These are phyloP conservation scores for Rhaphigaster nebulosa DNA, from an alignment of 2,888 invertebrate genomes.

Conservation along the genomic window DNA sequence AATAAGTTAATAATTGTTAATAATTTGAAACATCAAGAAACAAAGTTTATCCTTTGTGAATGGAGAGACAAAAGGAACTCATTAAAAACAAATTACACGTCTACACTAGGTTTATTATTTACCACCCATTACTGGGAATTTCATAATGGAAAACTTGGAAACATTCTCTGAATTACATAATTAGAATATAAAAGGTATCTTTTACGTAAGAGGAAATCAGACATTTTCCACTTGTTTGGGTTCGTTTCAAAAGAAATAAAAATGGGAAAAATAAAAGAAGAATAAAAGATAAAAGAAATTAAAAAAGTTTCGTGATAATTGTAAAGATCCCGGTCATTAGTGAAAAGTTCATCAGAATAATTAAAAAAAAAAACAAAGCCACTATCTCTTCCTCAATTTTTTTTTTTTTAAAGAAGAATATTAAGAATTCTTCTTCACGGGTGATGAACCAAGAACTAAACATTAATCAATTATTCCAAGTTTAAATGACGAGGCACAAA, in stretches of 20 bases:
- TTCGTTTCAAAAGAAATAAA: not conserved
- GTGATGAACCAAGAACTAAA: too few relatives aligned
- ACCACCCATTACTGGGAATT: not conserved
- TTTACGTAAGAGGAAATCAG: not conserved
- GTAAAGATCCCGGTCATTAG: not conserved
- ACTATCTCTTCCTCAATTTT: not conserved
- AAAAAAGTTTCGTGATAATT: not conserved
- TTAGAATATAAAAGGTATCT: not conserved
- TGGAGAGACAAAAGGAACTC: not conserved
- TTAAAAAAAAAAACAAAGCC: not conserved
- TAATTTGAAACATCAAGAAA: too few relatives aligned
- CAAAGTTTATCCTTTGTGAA: not conserved
- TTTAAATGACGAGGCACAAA: too few relatives aligned
- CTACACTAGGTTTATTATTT: not conserved
- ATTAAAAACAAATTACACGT: not conserved
- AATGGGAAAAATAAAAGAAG: not conserved
- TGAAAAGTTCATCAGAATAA: not conserved
- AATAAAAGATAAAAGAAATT: not conserved
- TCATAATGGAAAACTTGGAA: constrained; percentile 1
- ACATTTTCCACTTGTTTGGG: not conserved
- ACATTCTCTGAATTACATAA: not conserved
- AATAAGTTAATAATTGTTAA: too few relatives aligned
- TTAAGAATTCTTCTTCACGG: not conserved
- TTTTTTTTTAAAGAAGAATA: not conserved
- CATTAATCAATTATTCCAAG: too few relatives aligned